Evolutionary conservation across 2,888 invertebrate genomes (phyloP).

Genomic region (Unio pictorum): DNA sequence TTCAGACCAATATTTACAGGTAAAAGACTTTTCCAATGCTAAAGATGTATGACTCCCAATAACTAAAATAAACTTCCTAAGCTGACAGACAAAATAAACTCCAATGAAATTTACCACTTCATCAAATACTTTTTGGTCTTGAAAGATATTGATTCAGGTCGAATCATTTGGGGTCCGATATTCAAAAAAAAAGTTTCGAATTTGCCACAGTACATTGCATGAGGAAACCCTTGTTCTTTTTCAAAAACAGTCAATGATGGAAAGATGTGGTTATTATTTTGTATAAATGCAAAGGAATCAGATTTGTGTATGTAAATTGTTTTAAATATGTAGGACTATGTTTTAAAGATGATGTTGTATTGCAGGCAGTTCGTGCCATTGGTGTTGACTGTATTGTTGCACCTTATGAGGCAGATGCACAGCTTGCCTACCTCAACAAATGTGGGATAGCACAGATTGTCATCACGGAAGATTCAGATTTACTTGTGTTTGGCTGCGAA

Average conservation of each 20-base stretch:
- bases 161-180: no score
- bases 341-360: not conserved
- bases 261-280: not conserved
- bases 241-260: not conserved
- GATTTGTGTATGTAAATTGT: not conserved
- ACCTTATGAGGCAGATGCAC: conserved; percentile 94
- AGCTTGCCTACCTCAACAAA: conserved; percentile 91
- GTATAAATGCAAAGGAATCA: not conserved
- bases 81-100: no score
- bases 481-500: conserved; percentile 95
- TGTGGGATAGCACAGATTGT: conserved; percentile 88
- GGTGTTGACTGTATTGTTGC: conserved; percentile 97
- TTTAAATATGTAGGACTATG: not conserved
- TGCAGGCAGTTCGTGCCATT: conserved; percentile 75
- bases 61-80: no score
- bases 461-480: conserved; percentile 98
- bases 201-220: no score
- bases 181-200: no score
- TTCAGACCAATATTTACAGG: no score
- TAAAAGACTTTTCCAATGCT: no score
- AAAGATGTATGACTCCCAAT: no score
- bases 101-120: no score
- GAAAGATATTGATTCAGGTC: no score
- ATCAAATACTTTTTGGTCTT: no score
- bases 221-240: not conserved